Base-by-base conservation (phyloP, 2,797 vertebrate genomes). In the Pteropus rufus region DNA sequence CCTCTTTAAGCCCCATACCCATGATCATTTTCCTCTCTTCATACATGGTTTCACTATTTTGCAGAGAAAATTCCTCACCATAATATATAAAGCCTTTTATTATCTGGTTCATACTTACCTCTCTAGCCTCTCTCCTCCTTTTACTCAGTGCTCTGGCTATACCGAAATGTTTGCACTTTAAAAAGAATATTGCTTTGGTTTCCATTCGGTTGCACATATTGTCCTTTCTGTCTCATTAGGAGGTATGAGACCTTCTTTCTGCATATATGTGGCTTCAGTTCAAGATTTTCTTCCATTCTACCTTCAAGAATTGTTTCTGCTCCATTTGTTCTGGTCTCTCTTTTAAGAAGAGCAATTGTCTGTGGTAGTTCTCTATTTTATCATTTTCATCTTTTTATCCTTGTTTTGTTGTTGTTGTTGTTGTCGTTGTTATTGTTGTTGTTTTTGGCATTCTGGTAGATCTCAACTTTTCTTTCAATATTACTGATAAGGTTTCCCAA, bases 11-110 rank as follows among this genome's bases (percentile, higher is more conserved):
- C 46, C 39, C 36, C 86, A 44, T 58, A 58, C 18, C 80, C 73
- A 92, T 58, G n/a, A 93, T 73, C 70, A 60, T 82, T 92, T 92
- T 82, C 62, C 87, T 84, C 46, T 89, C 64, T 83, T 94, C 76
- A 60, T 60, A 77, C 31, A 46, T 82, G 64, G 82, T 67, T 94
- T 86, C 89, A 46, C 67, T 81, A 54, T 94, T 86, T 58, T 75
- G 29, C 81, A 87, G 44, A 70, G 67, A 94, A 79, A 89, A 89
- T 41, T 86, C 85, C 72, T 94, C 11, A 2, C 54, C 10, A 80
- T 16, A 73, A 52, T 39, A 9, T 31, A 14, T 26, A 36, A 36
- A 10, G 34, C 46, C 62, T 92, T 89, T 54, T 26, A 76, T 81
- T 58, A 72, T 36, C 49, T 79, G 60, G 6, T 49, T 41, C 34